Base-by-base conservation (phyloP, 37 sponge, comb jelly and placozoan species). In the Aphrocallistes beatrix region DNA sequence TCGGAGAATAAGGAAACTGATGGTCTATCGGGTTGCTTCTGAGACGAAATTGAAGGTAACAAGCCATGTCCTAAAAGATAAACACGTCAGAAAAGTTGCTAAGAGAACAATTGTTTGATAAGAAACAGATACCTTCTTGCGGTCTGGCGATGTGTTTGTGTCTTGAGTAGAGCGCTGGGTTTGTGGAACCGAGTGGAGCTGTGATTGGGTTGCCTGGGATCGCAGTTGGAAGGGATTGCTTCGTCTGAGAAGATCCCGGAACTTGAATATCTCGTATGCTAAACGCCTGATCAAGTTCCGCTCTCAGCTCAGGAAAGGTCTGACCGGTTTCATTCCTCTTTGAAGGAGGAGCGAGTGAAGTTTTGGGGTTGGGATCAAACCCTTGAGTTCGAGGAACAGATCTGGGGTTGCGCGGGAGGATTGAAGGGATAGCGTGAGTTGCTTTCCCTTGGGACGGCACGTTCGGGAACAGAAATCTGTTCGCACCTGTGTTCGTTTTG, bases 211-310 rank as follows among this genome's bases (percentile, higher is more conserved):
- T 60, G 34, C 75, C 75, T 60, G 10, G 75, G 8, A 60, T 19
- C 34, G 75, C 8, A 60, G 75, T 25, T 13, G 49, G 17, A 13
- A 47, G 49, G n/a, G n/a, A n/a, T n/a, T n/a, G n/a, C n/a, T n/a
- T n/a, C 10, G 75, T 32, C n/a, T 60, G 75, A 19, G 10, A 25
- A 3, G 75, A 32, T 1, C 6, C 34, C 3, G 75, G 75, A 3
- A 60, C 75, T 13, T 60, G 75, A 13, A 60, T 60, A 28, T 60
- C 75, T 13, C 75, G 75, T 60, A 60, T 60, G 75, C 75, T 60
- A 13, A 60, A 60, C 3, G 75, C 75, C 34, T 60, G 75, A 60
- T 60, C n/a, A 6, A 60, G 75, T 30, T 60, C 75, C 6, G 75
- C 75, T 60, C 75, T 60, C 34, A 60, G 75, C 75, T 60, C 75